Conservation (phyloP, 2,113 vertebrate species). For the Pachyramphus minor region DNA sequence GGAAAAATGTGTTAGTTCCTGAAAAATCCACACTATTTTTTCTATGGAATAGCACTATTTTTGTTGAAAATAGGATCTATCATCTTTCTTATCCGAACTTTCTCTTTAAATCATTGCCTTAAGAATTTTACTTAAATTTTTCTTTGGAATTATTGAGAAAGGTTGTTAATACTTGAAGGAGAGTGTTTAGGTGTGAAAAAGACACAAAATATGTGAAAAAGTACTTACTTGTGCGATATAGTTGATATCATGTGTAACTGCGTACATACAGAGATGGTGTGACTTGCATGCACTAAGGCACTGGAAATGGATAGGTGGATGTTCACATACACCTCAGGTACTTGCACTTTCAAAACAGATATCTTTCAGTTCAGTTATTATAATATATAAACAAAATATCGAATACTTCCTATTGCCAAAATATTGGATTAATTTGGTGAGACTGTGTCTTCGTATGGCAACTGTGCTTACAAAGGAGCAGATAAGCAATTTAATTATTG, state of each 20-base stretch:
- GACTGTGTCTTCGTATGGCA: neutral
- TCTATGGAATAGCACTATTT: neutral
- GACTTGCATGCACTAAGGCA: neutral
- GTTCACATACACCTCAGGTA: neutral
- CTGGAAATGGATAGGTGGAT: neutral
- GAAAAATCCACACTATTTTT: neutral
- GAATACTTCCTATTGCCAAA: neutral
- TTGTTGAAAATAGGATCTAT: neutral
- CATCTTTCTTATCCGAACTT: neutral
- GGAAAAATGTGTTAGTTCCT: neutral
- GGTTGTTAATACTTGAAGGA: neutral
- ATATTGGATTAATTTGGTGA: neutral
- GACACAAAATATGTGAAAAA: neutral
- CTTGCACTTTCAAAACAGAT: neutral
- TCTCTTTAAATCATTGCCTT: conserved; percentile 4
- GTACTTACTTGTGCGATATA: neutral
- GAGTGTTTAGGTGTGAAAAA: neutral
- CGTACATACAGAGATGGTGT: neutral
- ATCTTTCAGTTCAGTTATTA: neutral
- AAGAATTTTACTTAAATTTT: neutral
- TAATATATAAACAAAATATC: neutral
- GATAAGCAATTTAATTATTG: neutral
- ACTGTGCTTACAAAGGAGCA: neutral
- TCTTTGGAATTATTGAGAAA: neutral
- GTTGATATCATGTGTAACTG: neutral